Evolutionary conservation across 1,140 invertebrate species (phyloP), one percentile per base, ranked within the genome.

Genomic region (Harlomillsia oculata): DNA sequence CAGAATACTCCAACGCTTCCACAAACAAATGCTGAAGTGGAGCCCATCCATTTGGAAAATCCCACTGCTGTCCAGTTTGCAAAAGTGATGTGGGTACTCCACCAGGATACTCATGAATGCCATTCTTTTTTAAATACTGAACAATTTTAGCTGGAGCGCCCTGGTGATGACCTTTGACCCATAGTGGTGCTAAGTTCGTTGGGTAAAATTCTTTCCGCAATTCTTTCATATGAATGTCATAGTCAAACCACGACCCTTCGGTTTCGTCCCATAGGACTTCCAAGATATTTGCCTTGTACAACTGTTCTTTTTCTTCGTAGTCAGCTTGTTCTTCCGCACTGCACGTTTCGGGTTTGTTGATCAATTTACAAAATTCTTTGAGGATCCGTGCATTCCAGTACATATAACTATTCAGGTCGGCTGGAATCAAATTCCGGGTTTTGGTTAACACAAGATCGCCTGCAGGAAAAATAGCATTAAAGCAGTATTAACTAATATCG

Each of bases 21-120:
- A 94, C 81, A 20, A 91, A 82, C 67, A 91, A 81, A 63, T 69
- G 80, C 66, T 94, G 87, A 5, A 92, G 73, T 0, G 91, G 90
- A 5, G 89, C 84, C 91, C 91, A 96, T 0, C 85, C 89, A 69
- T 58, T 62, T 2, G 55, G 55, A 34, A 56, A 61, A 57, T 57
- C 60, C 92, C 92, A 95, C 67, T 95, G 90, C 69, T 95, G 87
- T 4, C 85, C 85, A 43, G 44, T 45, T 16, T 48, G 20, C 18
- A 41, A 78, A 8, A 88, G 73, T 0, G 88, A 88, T 0, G 88
- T 82, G 2, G 90, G 89, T 40, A 93, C 81, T 14, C 89, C 89
- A 14, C 84, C 85, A 1, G 77, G 50, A 28, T 41, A 53, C 5
- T 23, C 16, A 2, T 60, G 30, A 20, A 41, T 60, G 3, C 39